Evolutionary conservation across 30 jellyfish, hydroid and myxozoan species (phyloP), one percentile per base, ranked within the genome.

Genomic region (Morbakka virulenta): DNA sequence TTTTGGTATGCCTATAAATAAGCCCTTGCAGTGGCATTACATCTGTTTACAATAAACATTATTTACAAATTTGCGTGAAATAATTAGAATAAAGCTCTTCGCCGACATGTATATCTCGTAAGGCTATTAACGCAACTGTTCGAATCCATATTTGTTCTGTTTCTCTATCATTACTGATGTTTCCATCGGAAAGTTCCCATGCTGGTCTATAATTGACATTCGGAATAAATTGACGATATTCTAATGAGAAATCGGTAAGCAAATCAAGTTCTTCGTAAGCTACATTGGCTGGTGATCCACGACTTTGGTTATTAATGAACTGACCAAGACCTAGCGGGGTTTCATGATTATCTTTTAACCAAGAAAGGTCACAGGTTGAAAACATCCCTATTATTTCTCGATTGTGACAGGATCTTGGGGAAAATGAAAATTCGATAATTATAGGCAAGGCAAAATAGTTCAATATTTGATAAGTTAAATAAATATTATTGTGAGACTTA

Each of bases 311-410:
- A 76, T 86, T 86, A 17, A 86, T 80, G 47, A 22, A 77, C 50
- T 86, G 96, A 6, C 96, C 96, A 25, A 86, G 69, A 32, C 92
- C 87, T 22, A 86, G 81, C 21, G 96, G 96, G 53, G 78, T 86
- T 12, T 6, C 24, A 2, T 49, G 31, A 21, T 64, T n/a, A 33
- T 62, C 34, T 24, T 25, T 28, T 20, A 83, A 53, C 94, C 84
- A 69, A 1, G 81, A 69, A 3, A 36, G 35, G 72, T 82, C 84
- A 69, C 84, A 69, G 1, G 87, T 25, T 24, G n/a, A n/a, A n/a
- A n/a, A n/a, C 17, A n/a, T 17, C 2, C 84, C 84, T 20, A 72
- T 35, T 17, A 20, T 41, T 26, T 72, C 84, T 30, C 84, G 47
- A n/a, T 28, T 51, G 27, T 77, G 28, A 20, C 67, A 72, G 25